Evolutionary conservation across 2,797 vertebrate species (phyloP), one percentile per base, ranked within the genome.

Genomic region (Buphagus erythrorhynchus): DNA sequence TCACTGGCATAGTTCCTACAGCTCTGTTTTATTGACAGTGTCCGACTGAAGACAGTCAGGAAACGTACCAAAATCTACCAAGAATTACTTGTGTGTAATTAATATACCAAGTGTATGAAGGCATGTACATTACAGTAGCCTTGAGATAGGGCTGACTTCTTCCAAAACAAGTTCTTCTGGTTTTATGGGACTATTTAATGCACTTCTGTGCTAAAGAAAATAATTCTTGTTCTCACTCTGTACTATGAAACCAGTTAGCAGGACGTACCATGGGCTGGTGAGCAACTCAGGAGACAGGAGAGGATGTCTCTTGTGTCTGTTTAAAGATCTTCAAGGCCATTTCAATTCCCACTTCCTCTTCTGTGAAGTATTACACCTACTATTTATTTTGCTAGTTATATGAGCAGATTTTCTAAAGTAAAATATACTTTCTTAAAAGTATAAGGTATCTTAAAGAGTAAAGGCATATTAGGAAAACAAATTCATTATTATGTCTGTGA

Each of bases 91-190:
- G 2, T 63, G 52, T 16, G 28, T 55, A 82, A 82, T 66, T 87
- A 72, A 62, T 49, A 49, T 1, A 69, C 3, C 40, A n/a, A 45
- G 59, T 59, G 48, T 75, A 9, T 59, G 46, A 90, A 95, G 79
- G 88, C 48, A 88, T 91, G 82, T 94, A 33, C 38, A 1, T 73
- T 86, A 36, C 55, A 93, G 36, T 54, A 93, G 94, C 86, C 75
- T 88, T 91, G 86, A 95, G 91, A 96, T 93, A 92, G 78, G 81
- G 82, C 85, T 92, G 89, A 59, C 66, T 92, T 94, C 74, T 90
- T 81, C 65, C 75, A 43, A 76, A 96, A 95, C 94, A 55, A 94
- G 96, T 97, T 95, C 42, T 95, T 86, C 96, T 62, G 89, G 86
- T 96, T 96, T 88, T 83, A 42, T 89, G 65, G 52, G 72, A 83